Evolutionary conservation across 2,113 vertebrate species (phyloP).

Genomic region (Solea solea): DNA sequence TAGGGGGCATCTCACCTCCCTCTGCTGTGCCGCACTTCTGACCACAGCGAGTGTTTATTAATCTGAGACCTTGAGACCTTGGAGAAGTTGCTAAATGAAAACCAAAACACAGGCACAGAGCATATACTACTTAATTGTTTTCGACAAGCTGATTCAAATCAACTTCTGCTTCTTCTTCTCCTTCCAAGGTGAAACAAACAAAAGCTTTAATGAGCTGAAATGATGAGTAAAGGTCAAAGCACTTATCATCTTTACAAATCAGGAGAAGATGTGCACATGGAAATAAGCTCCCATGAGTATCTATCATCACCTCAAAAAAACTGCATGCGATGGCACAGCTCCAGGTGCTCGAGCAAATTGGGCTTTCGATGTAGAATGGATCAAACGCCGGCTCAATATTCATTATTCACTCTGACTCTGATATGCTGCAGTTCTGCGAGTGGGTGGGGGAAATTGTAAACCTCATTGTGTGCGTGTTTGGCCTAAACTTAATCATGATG

Average conservation of each 20-base stretch:
- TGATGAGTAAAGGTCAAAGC: conserved; percentile 80
- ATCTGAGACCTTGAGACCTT: conserved; percentile 82
- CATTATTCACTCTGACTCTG: conserved; percentile 94
- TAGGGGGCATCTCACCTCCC: conserved; percentile 73
- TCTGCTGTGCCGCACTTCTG: conserved; percentile 56
- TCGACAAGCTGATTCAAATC: conserved; percentile 55
- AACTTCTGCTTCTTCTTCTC: conserved; percentile 41
- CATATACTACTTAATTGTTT: conserved; percentile 46
- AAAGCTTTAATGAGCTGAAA: conserved; percentile 76
- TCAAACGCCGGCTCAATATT: conserved; percentile 99
- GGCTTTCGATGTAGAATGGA: conserved; percentile 94
- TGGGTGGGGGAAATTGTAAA: conserved; percentile 94
- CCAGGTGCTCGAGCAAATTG: conserved; percentile 97
- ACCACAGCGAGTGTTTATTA: conserved; percentile 83
- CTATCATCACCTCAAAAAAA: conserved; percentile 90
- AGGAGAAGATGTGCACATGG: conserved; percentile 68
- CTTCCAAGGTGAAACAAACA: conserved; percentile 81
- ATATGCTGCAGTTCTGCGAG: conserved; percentile 87
- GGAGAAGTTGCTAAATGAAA: conserved; percentile 67
- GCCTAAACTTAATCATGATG: conserved; percentile 98
- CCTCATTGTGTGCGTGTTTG: conserved; percentile 93
- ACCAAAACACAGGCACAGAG: conserved; percentile 41
- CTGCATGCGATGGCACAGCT: conserved; percentile 87
- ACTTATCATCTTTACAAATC: conserved; percentile 80
- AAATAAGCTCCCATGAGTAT: conserved; percentile 88